Percentiles rank a stretch among this genome's conserved stretches.
Conservation (phyloP, 2,797 vertebrate species). For the Acipenser ruthenus region DNA sequence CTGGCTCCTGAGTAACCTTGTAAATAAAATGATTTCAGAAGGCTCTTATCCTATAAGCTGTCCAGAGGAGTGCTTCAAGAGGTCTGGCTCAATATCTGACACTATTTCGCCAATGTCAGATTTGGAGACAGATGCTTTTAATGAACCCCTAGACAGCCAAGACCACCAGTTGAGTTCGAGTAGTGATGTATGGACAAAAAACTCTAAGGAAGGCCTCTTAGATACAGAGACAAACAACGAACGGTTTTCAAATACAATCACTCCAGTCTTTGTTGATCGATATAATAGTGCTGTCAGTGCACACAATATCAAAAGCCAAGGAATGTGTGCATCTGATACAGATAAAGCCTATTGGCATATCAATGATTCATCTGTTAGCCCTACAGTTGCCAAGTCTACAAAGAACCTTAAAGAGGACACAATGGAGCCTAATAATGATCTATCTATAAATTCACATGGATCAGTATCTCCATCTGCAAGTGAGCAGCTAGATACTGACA, state of each 20-base stretch:
- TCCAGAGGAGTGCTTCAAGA: slow-evolving; percentile 86
- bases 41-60: slow-evolving; percentile 92
- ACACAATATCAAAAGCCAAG: not conserved
- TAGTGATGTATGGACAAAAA: slow-evolving; percentile 12
- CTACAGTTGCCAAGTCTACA: slow-evolving; percentile 28
- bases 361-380: slow-evolving; percentile 31
- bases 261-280: slow-evolving; percentile 56
- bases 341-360: not conserved
- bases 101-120: slow-evolving; percentile 83
- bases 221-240: slow-evolving; percentile 25
- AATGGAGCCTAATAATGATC: slow-evolving; percentile 59
- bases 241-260: slow-evolving; percentile 38
- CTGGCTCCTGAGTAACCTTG: slow-evolving; percentile 93
- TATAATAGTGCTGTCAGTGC: slow-evolving; percentile 24
- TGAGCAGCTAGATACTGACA: slow-evolving; percentile 59
- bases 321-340: slow-evolving; percentile 1
- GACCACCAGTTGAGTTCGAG: slow-evolving; percentile 9
- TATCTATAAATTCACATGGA: slow-evolving; percentile 53
- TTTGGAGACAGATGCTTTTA: slow-evolving; percentile 66
- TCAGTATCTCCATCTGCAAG: slow-evolving; percentile 56
- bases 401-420: slow-evolving; percentile 43
- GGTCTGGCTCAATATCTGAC: slow-evolving; percentile 67
- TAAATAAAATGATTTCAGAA: slow-evolving; percentile 96
- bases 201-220: slow-evolving; percentile 5
- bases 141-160: slow-evolving; percentile 35